These are phyloP conservation scores for Hemiprocne comata DNA, from an alignment of 2,113 vertebrate species.

Conservation along the genomic window DNA sequence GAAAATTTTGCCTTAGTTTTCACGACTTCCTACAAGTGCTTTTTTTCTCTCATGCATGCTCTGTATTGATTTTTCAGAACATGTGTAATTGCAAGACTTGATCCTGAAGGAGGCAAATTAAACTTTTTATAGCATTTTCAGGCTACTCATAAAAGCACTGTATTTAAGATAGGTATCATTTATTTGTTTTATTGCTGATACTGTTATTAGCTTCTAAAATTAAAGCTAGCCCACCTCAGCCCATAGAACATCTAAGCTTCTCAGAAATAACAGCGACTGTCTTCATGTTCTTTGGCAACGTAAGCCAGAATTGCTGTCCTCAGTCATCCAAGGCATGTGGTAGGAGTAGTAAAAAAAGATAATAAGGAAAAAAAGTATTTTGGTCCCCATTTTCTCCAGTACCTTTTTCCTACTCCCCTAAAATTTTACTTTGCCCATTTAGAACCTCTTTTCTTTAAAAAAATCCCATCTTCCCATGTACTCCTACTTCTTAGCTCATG, in stretches of 20 bases:
- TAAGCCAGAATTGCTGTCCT: neutral
- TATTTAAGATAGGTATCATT: neutral
- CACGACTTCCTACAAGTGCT: neutral
- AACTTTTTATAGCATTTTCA: constrained; percentile 8
- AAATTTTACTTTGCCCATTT: neutral
- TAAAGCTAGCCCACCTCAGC: neutral
- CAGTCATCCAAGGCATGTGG: neutral
- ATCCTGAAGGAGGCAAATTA: neutral
- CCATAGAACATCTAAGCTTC: neutral
- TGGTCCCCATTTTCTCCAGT: neutral
- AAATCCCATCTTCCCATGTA: neutral
- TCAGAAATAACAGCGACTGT: neutral
- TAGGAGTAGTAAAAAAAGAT: neutral
- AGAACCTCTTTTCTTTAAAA: neutral
- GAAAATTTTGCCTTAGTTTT: neutral
- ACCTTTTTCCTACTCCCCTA: neutral
- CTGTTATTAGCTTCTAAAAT: neutral
- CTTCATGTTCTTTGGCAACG: neutral
- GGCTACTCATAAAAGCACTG: neutral
- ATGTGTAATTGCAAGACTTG: neutral
- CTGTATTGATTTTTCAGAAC: neutral
- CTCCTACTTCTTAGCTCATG: neutral
- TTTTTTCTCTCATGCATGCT: neutral
- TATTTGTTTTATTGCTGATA: neutral
- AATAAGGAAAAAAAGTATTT: neutral